Evolutionary conservation across 2,888 invertebrate species (phyloP).

Genomic region (Drosophila recens): DNA sequence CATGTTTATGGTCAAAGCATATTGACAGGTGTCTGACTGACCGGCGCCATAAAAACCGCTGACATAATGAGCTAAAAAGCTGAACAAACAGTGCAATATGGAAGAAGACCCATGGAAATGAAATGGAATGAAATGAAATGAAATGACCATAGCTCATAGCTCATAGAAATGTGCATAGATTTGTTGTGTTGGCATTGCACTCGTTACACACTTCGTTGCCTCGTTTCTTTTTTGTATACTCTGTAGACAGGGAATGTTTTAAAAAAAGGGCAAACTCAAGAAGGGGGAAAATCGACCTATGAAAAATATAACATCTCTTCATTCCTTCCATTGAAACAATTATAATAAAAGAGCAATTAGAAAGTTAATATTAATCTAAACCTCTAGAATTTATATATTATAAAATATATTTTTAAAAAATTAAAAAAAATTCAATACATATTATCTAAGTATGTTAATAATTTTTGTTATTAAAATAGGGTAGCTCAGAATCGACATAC

Average conservation of each 20-base stretch:
- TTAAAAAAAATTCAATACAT: too few relatives aligned
- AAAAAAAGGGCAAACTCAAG: neutral
- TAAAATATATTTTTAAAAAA: too few relatives aligned
- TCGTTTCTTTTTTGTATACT: neutral
- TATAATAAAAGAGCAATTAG: too few relatives aligned
- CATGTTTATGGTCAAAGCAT: constrained; percentile 33
- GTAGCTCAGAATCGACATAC: neutral
- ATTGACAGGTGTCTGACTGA: constrained; percentile 40
- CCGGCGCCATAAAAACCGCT: constrained; percentile 50
- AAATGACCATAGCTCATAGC: neutral
- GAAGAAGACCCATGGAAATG: constrained; percentile 20
- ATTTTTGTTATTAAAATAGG: neutral
- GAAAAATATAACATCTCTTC: too few relatives aligned
- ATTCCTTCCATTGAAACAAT: too few relatives aligned
- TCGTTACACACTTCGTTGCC: constrained; percentile 31
- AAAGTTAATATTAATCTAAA: too few relatives aligned
- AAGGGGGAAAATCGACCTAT: too few relatives aligned
- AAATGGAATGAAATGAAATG: too few relatives aligned
- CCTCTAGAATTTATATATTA: too few relatives aligned
- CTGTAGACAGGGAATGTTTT: neutral
- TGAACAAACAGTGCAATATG: constrained; percentile 28
- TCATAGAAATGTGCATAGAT: constrained; percentile 9
- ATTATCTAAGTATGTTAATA: too few relatives aligned
- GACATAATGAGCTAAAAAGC: constrained; percentile 58
- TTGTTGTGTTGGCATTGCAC: constrained; percentile 22